Base-by-base conservation (phyloP, 2,113 vertebrate species). In the Myrmecophaga tridactyla region DNA sequence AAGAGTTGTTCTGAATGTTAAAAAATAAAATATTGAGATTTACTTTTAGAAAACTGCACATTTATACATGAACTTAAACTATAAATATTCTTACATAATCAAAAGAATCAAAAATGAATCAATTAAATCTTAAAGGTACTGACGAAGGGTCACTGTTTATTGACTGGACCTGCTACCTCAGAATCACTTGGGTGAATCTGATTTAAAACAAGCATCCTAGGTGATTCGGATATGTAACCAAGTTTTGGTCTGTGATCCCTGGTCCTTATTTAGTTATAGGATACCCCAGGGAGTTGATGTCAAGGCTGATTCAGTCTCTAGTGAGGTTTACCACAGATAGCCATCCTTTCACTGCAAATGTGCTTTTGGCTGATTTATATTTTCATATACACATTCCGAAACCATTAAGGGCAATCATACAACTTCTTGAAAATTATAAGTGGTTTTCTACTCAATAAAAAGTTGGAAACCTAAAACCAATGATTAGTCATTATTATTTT, bases 101-200 rank as follows among this genome's bases (percentile, higher is more conserved):
- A 51, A 88, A 72, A 91, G 73, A 97, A 92, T 69, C 5, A 15
- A 84, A 82, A 75, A 75, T 75, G 23, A 75, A 48, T 75, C 72
- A 31, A 92, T 65, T 62, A 81, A 94, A 70, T 67, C 20, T 62
- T 34, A 76, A 78, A 6, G 34, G 4, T 48, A 77, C 7, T 63
- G 17, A 83, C n/a, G 9, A 73, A 62, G 39, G 3, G 1, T 48
- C 9, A 63, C 2, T 41, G 4, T 51, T 90, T 87, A 90, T 39
- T 12, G 78, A 93, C 93, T 25, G 20, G 31, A 86, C 15, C n/a
- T 48, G 2, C 8, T 73, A 63, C 72, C 43, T 75, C 72, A 29
- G 14, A 75, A 18, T 75, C 41, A 75, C 43, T 31, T 73, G 41
- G 13, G 27, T 75, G 29, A 31, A 23, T 29, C 1, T 56, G 51